phyloP scores from a whole-genome alignment of 2,888 invertebrate species.

The Pyrgus malvae region DNA sequence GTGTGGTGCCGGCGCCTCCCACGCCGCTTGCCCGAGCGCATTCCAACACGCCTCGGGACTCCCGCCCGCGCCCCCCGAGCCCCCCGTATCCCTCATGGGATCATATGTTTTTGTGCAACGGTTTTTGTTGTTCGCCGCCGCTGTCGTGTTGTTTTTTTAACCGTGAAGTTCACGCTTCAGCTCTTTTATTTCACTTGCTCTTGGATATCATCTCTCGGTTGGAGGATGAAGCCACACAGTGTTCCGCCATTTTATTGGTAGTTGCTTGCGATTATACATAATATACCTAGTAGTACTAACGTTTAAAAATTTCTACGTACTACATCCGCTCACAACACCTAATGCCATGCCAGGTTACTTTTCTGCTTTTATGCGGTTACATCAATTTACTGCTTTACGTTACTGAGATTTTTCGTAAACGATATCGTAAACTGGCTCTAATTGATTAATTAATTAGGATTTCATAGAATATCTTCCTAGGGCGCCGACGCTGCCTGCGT shows the following conservation, averaged over 20 bases:
- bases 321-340: too few species aligned
- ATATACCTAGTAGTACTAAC: too few species aligned
- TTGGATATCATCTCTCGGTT: constrained; percentile 63
- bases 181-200: constrained; percentile 72
- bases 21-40: constrained; percentile 79
- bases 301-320: too few species aligned
- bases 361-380: too few species aligned
- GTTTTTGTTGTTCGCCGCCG: constrained; percentile 81
- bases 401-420: too few species aligned
- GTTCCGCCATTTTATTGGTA: neutral
- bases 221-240: constrained; percentile 25
- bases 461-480: too few species aligned
- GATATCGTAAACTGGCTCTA: too few species aligned
- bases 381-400: too few species aligned
- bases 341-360: too few species aligned
- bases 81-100: constrained; percentile 73
- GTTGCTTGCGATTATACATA: neutral
- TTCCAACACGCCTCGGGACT: constrained; percentile 78
- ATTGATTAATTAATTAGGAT: too few species aligned
- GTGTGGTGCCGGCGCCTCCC: constrained; percentile 73
- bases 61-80: constrained; percentile 49
- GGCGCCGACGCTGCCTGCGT: too few species aligned
- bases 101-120: constrained; percentile 83
- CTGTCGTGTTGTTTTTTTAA: constrained; percentile 71
- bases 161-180: constrained; percentile 72